Conservation (phyloP, 2,888 invertebrate genomes). For the Lepas anatifera region DNA sequence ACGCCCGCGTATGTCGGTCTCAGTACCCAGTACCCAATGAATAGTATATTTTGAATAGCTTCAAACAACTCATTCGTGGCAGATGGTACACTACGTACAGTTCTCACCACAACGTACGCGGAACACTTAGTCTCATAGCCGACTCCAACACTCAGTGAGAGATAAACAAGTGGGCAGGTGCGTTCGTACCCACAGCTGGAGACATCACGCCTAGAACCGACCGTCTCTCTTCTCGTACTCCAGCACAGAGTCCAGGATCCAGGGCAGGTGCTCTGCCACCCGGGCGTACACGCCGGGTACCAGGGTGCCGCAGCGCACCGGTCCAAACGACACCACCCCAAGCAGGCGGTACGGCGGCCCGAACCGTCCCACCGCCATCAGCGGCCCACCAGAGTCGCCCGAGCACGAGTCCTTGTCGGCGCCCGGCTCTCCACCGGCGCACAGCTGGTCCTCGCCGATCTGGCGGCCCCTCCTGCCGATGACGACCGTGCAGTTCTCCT, state of each 20-base stretch:
- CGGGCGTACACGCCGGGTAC: conserved; percentile 18
- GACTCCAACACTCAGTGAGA: too few species aligned
- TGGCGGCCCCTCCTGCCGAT: neutral
- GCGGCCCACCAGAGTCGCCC: conserved; percentile 20
- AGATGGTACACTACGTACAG: too few species aligned
- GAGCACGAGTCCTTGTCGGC: conserved; percentile 17
- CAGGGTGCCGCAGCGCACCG: conserved; percentile 12
- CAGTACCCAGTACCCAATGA: too few species aligned
- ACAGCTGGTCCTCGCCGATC: conserved; percentile 11
- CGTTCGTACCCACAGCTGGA: too few species aligned
- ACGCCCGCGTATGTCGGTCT: too few species aligned
- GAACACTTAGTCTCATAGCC: too few species aligned
- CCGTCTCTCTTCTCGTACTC: too few species aligned
- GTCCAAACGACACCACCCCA: conserved; percentile 19
- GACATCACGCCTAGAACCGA: too few species aligned
- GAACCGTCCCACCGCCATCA: neutral
- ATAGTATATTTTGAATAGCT: too few species aligned
- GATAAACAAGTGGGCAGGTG: too few species aligned
- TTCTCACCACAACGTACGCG: too few species aligned
- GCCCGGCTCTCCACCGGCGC: conserved; percentile 16
- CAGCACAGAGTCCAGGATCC: conserved; percentile 14
- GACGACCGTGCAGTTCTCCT: conserved; percentile 14
- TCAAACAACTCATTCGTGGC: too few species aligned
- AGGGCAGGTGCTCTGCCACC: conserved; percentile 17
- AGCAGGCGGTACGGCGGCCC: conserved; percentile 18